These are phyloP conservation scores for Nibea albiflora DNA, from an alignment of 2,113 vertebrate species.

Conservation along the genomic window DNA sequence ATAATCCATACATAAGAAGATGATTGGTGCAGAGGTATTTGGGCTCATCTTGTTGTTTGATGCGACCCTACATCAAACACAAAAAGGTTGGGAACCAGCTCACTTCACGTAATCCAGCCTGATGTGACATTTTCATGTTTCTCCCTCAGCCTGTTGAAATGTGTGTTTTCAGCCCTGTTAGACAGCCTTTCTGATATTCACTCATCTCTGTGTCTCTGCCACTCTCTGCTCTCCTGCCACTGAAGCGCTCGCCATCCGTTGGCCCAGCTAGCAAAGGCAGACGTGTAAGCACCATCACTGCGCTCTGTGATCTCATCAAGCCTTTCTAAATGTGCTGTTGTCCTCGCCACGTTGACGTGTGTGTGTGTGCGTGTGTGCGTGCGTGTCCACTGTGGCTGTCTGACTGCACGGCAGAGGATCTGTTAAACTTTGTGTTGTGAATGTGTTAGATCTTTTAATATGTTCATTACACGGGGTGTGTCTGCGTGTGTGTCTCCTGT, in stretches of 20 bases:
- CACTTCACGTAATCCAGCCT: not conserved
- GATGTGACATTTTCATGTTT: not conserved
- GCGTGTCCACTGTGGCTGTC: slow-evolving; percentile 37
- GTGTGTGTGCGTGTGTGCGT: not conserved
- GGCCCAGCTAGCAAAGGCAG: slow-evolving; percentile 97
- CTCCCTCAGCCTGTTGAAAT: slow-evolving; percentile 28
- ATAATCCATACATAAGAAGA: not conserved
- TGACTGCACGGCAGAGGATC: slow-evolving; percentile 59
- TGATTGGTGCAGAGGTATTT: not conserved
- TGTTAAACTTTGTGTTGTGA: not conserved
- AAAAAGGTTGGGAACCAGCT: slow-evolving; percentile 26
- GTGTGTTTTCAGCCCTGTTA: slow-evolving; percentile 50
- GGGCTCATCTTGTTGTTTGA: not conserved
- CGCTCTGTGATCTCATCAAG: slow-evolving; percentile 69
- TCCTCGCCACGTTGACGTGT: slow-evolving; percentile 19
- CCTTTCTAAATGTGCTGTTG: slow-evolving; percentile 18
- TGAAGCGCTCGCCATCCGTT: slow-evolving; percentile 95
- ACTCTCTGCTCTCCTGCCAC: slow-evolving; percentile 68
- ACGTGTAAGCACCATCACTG: slow-evolving; percentile 94
- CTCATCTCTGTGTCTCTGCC: slow-evolving; percentile 84
- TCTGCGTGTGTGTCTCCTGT: slow-evolving; percentile 27
- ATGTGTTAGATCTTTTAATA: not conserved
- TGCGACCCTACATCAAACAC: not conserved
- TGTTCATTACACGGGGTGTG: slow-evolving; percentile 13
- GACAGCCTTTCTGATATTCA: slow-evolving; percentile 56